Base-by-base conservation (phyloP, 2,113 vertebrate species). In the Sinocyclocheilus rhinocerous region DNA sequence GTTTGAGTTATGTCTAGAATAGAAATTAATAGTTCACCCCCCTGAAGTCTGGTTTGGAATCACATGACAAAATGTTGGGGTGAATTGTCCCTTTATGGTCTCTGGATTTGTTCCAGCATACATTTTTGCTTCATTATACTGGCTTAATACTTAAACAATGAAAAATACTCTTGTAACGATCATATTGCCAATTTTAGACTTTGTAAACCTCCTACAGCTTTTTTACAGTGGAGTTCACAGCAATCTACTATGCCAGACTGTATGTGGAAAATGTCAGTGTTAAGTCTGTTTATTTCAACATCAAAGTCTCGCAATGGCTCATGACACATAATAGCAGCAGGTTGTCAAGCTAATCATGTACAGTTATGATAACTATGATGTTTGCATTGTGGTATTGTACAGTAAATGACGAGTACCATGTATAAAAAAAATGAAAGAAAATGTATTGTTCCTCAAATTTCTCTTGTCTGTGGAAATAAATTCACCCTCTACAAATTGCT, bases 391-490 rank as follows among this genome's bases (percentile, higher is more conserved):
- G 24, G 24, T 29, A 42, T 26, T 59, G 61, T 26, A 59, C 15
- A 70, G 63, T 75, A 81, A 75, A 75, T 42, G 42, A 48, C 12
- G 22, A 39, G 26, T 79, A 36, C 86, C 22, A 70, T 77, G 82
- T 90, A n/a, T n/a, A 72, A 72, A 83, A 88, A 52, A 75, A 75
- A 36, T 22, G 52, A 86, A 65, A 81, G 26, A 65, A 81, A 86
- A 42, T 82, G 85, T 67, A 75, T 57, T 78, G 73, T 57, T 77
- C 50, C 83, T 65, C 70, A 55, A 87, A 72, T 76, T 61, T 67
- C 77, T 78, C 24, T 42, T 29, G 72, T 86, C 72, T 57, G 36
- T 42, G 50, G 63, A 75, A 80, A 85, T 36, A 86, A 50, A 79
- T 42, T 48, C 45, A 73, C 33, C 36, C 29, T 76, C 76, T 57